A percentile compares a stretch with the other conserved stretches of the same genome.
phyloP scores from a whole-genome alignment of 2,888 invertebrate genomes.

The Brassicogethes aeneus region DNA sequence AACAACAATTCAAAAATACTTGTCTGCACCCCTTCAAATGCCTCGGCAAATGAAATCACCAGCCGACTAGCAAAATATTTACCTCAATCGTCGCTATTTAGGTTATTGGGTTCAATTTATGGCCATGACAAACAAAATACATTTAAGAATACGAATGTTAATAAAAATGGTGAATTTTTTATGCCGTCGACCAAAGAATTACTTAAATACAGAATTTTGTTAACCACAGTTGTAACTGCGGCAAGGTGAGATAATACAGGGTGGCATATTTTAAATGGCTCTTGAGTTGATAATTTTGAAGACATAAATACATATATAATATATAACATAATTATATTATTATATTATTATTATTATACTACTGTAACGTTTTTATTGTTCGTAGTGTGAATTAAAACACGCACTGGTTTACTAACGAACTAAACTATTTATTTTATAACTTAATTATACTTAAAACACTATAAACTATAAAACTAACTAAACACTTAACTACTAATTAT shows the following conservation, averaged over 20 bases:
- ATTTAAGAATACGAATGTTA: slow-evolving; percentile 36
- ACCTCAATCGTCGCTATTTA: slow-evolving; percentile 33
- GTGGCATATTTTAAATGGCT: too few relatives aligned
- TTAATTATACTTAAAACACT: too few relatives aligned
- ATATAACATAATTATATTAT: too few relatives aligned
- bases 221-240: slow-evolving; percentile 53
- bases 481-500: too few relatives aligned
- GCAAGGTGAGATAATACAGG: slow-evolving; percentile 32
- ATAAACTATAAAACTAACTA: too few relatives aligned
- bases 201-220: slow-evolving; percentile 48
- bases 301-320: too few relatives aligned
- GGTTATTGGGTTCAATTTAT: slow-evolving; percentile 38
- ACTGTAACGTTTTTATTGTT: too few relatives aligned
- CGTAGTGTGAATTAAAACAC: too few relatives aligned
- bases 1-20: slow-evolving; percentile 42
- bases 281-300: too few relatives aligned
- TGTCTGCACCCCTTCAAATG: slow-evolving; percentile 58
- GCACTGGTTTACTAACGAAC: too few relatives aligned
- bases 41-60: slow-evolving; percentile 58
- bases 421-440: too few relatives aligned
- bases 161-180: slow-evolving; percentile 35
- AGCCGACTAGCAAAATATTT: slow-evolving; percentile 36
- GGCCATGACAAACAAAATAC: slow-evolving; percentile 30
- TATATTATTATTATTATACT: too few relatives aligned
- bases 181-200: slow-evolving; percentile 45